Percentiles rank a stretch among this genome's conserved stretches.
Evolutionary conservation across 2,888 invertebrate genomes (phyloP).

Genomic region (Scrobipalpa costella): DNA sequence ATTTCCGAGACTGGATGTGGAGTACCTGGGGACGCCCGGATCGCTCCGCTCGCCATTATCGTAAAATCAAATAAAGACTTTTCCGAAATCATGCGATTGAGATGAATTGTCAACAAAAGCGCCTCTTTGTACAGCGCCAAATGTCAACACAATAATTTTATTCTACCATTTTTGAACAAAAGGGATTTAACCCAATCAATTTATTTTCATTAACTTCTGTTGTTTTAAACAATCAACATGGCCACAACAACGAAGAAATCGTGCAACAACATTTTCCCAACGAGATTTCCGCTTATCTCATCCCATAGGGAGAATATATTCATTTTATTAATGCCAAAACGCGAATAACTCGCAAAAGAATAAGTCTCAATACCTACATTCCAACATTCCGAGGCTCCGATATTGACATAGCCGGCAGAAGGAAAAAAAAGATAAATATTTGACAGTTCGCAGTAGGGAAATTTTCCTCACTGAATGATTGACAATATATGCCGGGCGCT

Average conservation of each 20-base stretch:
- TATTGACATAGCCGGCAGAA: conserved; percentile 62
- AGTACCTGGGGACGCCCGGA: conserved; percentile 63
- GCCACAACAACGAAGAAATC: neutral
- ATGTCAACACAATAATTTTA: conserved; percentile 23
- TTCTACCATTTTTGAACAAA: conserved; percentile 8
- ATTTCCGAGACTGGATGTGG: conserved; percentile 73
- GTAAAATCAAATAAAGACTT: conserved; percentile 71
- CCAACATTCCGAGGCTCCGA: conserved; percentile 50
- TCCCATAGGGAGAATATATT: conserved; percentile 38
- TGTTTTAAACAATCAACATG: neutral
- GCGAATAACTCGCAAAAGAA: conserved; percentile 53
- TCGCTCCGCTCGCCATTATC: conserved; percentile 63
- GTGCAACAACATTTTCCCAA: neutral
- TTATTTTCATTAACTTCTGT: conserved; percentile 1
- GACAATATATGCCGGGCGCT: conserved; percentile 55
- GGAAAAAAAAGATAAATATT: conserved; percentile 61
- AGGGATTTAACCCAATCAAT: conserved; percentile 6
- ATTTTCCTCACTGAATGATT: conserved; percentile 57
- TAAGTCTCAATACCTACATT: conserved; percentile 61
- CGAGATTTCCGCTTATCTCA: conserved; percentile 2
- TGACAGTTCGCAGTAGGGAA: conserved; percentile 60
- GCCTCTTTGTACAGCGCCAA: conserved; percentile 26
- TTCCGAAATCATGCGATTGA: conserved; percentile 64
- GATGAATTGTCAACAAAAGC: conserved; percentile 51
- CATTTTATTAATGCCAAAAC: conserved; percentile 52